Evolutionary conservation across 2,797 vertebrate species (phyloP).

Genomic region (Coracias cyanogaster): DNA sequence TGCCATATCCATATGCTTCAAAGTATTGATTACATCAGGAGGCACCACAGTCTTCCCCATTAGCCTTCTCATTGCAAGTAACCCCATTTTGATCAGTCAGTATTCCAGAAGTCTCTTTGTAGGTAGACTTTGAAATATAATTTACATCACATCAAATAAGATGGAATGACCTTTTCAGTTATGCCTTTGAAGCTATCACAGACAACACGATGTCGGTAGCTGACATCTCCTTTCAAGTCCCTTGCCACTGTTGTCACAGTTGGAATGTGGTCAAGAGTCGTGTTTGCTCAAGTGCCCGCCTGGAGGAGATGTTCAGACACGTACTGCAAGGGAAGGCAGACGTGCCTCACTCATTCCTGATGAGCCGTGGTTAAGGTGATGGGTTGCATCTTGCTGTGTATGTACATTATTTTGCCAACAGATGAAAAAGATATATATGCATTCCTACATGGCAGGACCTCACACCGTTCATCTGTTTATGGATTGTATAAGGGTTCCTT

Average conservation of each 20-base stretch:
- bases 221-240: conserved; percentile 52
- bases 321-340: not conserved
- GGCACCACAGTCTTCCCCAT: not conserved
- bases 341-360: not conserved
- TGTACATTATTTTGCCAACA: not conserved
- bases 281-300: not conserved
- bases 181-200: conserved; percentile 31
- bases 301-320: not conserved
- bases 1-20: not conserved
- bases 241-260: not conserved
- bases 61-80: not conserved
- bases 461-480: not conserved
- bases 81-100: not conserved
- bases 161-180: conserved; percentile 40
- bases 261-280: not conserved
- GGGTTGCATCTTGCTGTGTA: not conserved
- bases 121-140: conserved; percentile 38
- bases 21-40: conserved; percentile 17
- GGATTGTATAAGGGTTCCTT: not conserved
- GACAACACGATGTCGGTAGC: not conserved
- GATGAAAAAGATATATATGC: not conserved
- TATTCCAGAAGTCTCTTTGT: not conserved
- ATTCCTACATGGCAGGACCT: not conserved
- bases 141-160: conserved; percentile 27
- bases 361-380: not conserved